Conservation (phyloP, 2,888 invertebrate genomes). For the Junonia oenone region DNA sequence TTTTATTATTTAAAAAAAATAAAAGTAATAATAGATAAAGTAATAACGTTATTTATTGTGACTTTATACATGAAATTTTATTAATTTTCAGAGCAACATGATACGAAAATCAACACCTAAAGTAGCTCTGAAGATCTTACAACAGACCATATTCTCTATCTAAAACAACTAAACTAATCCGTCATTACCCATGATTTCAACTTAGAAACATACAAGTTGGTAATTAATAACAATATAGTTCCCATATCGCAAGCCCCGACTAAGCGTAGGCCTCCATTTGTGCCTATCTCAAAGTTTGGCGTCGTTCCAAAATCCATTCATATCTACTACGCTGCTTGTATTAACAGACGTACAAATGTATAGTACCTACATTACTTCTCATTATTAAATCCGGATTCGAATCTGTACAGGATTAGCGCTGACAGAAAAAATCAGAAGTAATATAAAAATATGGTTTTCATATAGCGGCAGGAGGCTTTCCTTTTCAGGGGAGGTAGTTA, state of each 20-base stretch:
- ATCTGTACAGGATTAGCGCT: not conserved
- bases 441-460: not conserved
- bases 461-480: too few relatives aligned
- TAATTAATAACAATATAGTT: not conserved
- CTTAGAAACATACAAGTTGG: not conserved
- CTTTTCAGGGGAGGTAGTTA: too few relatives aligned
- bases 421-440: not conserved
- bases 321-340: not conserved
- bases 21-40: too few relatives aligned
- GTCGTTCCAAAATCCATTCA: conserved; percentile 12
- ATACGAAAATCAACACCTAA: too few relatives aligned
- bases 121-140: too few relatives aligned
- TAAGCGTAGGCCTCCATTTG: conserved; percentile 5
- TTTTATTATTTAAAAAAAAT: too few relatives aligned
- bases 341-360: not conserved
- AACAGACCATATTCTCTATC: too few relatives aligned
- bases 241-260: not conserved
- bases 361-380: not conserved
- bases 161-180: not conserved
- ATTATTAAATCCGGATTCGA: not conserved
- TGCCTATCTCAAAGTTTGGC: conserved; percentile 14
- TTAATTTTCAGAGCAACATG: too few relatives aligned
- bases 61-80: too few relatives aligned
- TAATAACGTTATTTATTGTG: too few relatives aligned
- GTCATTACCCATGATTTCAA: not conserved